phyloP scores from a whole-genome alignment of 1,140 invertebrate genomes.

The Heliconius nattereri region DNA sequence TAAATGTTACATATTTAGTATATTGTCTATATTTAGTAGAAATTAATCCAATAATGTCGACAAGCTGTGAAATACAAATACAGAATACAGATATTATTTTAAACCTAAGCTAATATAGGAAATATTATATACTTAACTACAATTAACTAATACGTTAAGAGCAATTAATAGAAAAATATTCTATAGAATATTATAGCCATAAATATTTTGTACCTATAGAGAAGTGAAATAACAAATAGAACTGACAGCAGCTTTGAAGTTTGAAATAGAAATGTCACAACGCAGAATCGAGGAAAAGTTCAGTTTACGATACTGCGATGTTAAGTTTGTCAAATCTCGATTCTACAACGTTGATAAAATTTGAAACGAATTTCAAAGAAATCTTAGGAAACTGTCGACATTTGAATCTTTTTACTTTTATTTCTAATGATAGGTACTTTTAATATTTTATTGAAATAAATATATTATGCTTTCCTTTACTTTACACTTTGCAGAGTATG shows the following conservation, averaged over 20 bases:
- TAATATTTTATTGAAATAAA: no score
- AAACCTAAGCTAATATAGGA: no score
- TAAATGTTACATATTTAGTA: no score
- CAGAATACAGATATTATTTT: no score
- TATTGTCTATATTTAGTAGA: no score
- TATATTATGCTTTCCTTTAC: neutral
- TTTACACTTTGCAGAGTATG: neutral
- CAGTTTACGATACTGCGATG: slow-evolving; percentile 56
- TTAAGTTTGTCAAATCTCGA: slow-evolving; percentile 47
- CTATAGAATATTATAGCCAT: slow-evolving; percentile 5
- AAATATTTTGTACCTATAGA: slow-evolving; percentile 25
- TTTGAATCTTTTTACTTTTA: slow-evolving; percentile 3
- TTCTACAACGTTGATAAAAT: slow-evolving; percentile 49
- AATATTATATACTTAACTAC: neutral
- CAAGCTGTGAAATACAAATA: no score
- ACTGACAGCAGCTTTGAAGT: slow-evolving; percentile 57
- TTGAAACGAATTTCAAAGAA: slow-evolving; percentile 45
- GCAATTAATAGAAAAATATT: neutral
- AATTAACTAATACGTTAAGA: slow-evolving; percentile 7
- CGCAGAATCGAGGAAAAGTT: slow-evolving; percentile 55
- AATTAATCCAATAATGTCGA: no score
- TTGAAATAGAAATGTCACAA: slow-evolving; percentile 61
- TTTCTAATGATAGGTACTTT: neutral
- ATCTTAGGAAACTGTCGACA: slow-evolving; percentile 19
- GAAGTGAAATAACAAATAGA: slow-evolving; percentile 33